Evolutionary conservation across 1,140 invertebrate genomes (phyloP), one percentile per base, ranked within the genome.

Genomic region (Pectinophora gossypiella): DNA sequence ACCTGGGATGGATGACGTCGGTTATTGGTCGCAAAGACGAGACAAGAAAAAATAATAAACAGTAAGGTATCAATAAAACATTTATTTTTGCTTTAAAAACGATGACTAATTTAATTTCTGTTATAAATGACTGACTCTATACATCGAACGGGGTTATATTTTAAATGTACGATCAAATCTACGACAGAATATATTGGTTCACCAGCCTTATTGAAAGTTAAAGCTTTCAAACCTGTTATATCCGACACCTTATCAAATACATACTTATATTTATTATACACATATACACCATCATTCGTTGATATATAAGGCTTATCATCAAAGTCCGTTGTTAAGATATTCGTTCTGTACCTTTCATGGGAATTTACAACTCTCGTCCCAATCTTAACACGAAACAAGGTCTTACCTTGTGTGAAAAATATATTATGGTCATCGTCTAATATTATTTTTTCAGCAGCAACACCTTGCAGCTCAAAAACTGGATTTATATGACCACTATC

Each of bases 241-340:
- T 68, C 56, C 4, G 70, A 62, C 13, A 72, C 61, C 62, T 68
- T 85, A 60, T 85, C 78, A 23, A 77, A 72, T 4, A 70, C 74
- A 50, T 61, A 85, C 50, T 85, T 85, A 48, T 76, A 85, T 47
- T 77, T 85, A 60, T 85, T 85, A 44, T 82, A 85, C 3, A 67
- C 49, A 23, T 64, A 85, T 0, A 82, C 44, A n/a, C 78, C 81
- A 21, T 68, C 68, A 3, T 54, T 65, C 3, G 75, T 64, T 48
- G 70, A 66, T 6, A 81, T 47, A 54, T 69, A 76, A 0, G 72
- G 63, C 52, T 59, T 83, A 3, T 49, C 60, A 59, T 78, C 61
- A 4, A 58, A 45, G 61, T 85, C 78, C 1, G 73, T 72, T 0
- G 76, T 54, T 15, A 85, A 52, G 0, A 54, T 40, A 36, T 70